These are phyloP conservation scores for Otocyon megalotis DNA, from an alignment of 2,113 vertebrate species.

Conservation along the genomic window DNA sequence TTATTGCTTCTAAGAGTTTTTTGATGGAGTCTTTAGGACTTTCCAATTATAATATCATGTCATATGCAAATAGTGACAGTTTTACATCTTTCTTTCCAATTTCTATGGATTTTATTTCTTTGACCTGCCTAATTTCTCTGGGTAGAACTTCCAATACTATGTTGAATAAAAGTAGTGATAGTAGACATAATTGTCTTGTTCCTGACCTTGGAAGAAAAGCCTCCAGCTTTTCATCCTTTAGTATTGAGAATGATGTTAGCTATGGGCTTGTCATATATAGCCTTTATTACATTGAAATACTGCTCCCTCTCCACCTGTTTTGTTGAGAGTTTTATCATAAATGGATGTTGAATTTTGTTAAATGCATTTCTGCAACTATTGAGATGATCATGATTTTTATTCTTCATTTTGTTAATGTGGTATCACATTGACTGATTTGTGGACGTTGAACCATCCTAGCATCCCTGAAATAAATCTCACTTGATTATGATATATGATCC, in stretches of 20 bases:
- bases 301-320: background rate
- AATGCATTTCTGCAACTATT: background rate
- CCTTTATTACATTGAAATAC: background rate
- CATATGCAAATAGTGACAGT: background rate
- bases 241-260: background rate
- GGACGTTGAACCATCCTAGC: background rate
- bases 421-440: background rate
- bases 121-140: background rate
- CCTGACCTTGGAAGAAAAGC: background rate
- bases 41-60: background rate
- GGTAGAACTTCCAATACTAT: background rate
- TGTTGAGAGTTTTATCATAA: background rate
- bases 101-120: background rate
- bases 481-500: background rate
- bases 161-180: background rate
- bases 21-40: background rate
- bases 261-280: background rate
- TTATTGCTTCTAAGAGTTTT: background rate
- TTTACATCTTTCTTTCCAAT: background rate
- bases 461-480: background rate
- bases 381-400: background rate
- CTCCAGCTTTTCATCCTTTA: background rate
- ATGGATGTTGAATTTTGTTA: background rate
- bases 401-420: background rate
- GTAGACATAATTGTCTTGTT: background rate